Conservation (phyloP, 2,888 invertebrate genomes). For the Rhagium mordax region DNA sequence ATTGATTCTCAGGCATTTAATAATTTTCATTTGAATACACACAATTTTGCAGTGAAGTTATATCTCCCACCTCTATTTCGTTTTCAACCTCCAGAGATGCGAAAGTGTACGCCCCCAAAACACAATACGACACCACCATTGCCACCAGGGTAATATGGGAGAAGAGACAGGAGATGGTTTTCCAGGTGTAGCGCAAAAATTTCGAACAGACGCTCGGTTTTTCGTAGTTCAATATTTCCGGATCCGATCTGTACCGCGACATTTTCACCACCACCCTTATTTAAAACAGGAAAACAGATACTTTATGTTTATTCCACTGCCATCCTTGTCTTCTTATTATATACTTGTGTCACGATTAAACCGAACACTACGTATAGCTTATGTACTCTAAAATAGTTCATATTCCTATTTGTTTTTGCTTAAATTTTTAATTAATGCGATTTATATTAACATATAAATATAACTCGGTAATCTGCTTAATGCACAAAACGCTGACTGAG, state of each 20-base stretch:
- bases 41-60: no score
- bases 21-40: no score
- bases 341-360: not conserved
- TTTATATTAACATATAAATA: not conserved
- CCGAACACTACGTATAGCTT: not conserved
- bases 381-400: not conserved
- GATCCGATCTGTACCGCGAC: conserved; percentile 65
- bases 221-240: conserved; percentile 61
- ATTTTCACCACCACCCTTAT: conserved; percentile 45
- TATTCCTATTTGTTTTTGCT: not conserved
- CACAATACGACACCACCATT: conserved; percentile 91
- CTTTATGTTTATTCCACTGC: not conserved
- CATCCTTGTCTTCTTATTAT: not conserved
- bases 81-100: conserved; percentile 82
- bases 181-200: conserved; percentile 82
- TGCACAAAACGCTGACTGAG: conserved; percentile 26
- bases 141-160: conserved; percentile 91
- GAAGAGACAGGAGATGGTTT: conserved; percentile 87
- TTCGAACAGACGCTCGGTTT: conserved; percentile 70
- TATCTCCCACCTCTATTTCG: conserved; percentile 77
- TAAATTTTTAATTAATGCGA: conserved; percentile 1
- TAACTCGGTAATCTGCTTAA: not conserved
- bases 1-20: no score
- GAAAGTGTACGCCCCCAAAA: conserved; percentile 90
- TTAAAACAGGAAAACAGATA: not conserved